Base-by-base conservation (phyloP, 2,888 invertebrate species). In the Cryptocheilus praepositus region DNA sequence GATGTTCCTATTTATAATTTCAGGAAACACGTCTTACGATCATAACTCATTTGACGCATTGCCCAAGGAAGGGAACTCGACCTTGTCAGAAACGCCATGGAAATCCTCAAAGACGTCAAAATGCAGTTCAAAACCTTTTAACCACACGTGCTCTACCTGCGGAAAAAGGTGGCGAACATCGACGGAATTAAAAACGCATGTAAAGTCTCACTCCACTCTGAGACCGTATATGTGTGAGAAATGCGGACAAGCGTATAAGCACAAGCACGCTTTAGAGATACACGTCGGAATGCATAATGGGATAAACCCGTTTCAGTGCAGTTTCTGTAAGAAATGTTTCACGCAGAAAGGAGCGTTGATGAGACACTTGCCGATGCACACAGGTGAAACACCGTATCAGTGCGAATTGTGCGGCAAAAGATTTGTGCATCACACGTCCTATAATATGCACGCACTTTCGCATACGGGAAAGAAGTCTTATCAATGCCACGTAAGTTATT, bases 391-490 rank as follows among this genome's bases (percentile, higher is more conserved):
- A 13, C 92, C 92, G 56, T 92, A 91, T 81, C 90, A 92, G 89
- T 92, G 92, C 85, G 92, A 92, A 85, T 86, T 91, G 72, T 92
- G 92, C 89, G 92, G 92, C 77, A 92, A 92, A 88, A 91, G 92
- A 71, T 92, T 92, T 88, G 90, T 93, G 81, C 93, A 93, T 90
- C 93, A 93, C 82, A 92, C 93, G 51, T 93, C 93, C 52, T 93
- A 93, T 89, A 92, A 92, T 86, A 92, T 93, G 91, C 94, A 94
- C 89, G 91, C 91, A 85, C 86, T 93, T 83, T 91, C 92, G 36
- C 93, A 94, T 88, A 86, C 83, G 16, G 81, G 83, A 3, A 81
- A 86, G 44, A 86, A 86, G 62, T 83, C 82, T 3, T 83, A 85
- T 63, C 83, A 77, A 52, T 86, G 86, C 62, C 73, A 80, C 55